Conservation (phyloP, 2,888 invertebrate genomes). For the Oegoconia quadripuncta region DNA sequence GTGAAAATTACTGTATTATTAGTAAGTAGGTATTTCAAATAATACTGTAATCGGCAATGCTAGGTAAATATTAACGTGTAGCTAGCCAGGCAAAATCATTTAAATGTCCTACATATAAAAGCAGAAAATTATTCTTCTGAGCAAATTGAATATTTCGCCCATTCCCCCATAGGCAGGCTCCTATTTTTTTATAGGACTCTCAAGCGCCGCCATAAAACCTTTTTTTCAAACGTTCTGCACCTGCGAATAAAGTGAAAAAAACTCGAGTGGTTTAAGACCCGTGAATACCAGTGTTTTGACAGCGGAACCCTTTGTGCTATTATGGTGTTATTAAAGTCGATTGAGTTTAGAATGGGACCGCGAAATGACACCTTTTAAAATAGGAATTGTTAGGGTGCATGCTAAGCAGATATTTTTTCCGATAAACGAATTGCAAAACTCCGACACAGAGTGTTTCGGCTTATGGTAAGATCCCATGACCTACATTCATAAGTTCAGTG, state of each 20-base stretch:
- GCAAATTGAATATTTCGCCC: slow-evolving; percentile 14
- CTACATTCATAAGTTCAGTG: no score
- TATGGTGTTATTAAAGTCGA: slow-evolving; percentile 36
- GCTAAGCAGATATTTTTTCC: no score
- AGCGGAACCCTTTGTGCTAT: slow-evolving; percentile 56
- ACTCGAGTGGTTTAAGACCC: slow-evolving; percentile 22
- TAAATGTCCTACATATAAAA: slow-evolving; percentile 2
- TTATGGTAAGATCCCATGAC: no score
- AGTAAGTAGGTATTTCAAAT: no score
- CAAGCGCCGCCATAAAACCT: slow-evolving; percentile 66
- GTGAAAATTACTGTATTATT: no score
- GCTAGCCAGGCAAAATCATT: no score
- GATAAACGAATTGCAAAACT: no score
- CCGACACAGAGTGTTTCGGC: no score
- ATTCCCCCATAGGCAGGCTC: slow-evolving; percentile 16
- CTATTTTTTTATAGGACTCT: slow-evolving; percentile 28
- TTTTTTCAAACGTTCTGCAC: slow-evolving; percentile 59
- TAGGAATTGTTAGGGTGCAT: slow-evolving; percentile 4
- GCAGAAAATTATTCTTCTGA: no score
- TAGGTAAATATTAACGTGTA: no score
- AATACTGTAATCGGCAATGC: no score
- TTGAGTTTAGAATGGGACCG: slow-evolving; percentile 33
- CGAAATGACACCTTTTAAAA: slow-evolving; percentile 26
- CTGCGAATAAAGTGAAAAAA: slow-evolving; percentile 48
- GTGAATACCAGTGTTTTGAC: slow-evolving; percentile 65